Evolutionary conservation across 2,888 invertebrate genomes (phyloP), one percentile per base, ranked within the genome.

Genomic region (Xestia sexstrigata): DNA sequence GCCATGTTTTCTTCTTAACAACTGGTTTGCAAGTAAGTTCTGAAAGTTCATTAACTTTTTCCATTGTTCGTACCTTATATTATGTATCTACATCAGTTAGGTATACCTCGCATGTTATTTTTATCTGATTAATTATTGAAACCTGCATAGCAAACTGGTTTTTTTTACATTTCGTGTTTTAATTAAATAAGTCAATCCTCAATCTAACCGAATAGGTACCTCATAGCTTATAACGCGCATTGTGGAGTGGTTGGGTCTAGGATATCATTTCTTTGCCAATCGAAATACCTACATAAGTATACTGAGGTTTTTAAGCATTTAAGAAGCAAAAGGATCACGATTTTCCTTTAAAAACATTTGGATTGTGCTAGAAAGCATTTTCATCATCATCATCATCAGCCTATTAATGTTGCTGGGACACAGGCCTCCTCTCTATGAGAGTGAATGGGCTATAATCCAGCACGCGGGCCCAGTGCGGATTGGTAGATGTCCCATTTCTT

Each of bases 21-120:
- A 86, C 86, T 11, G 86, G 86, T 70, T 73, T 86, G 7, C 74
- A 83, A 45, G 86, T 86, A 79, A 84, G 84, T 85, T 76, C 69
- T 65, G 23, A 30, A n/a, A 58, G 74, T 58, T 79, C 58, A 67
- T 79, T 78, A 52, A 35, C 60, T 67, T 39, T 15, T 60, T 17
- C 0, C 5, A 47, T 47, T 39, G 60, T 55, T 58, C 20, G 73
- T 49, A 23, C 15, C 13, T 5, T n/a, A 42, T n/a, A 23, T 69
- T n/a, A 23, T 69, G 47, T 66, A 75, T 35, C 58, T 65, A 75
- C 45, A 69, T 45, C 65, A 70, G 69, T 80, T 52, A 35, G 39
- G 80, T 80, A 79, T 79, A 79, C 69, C 79, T 39, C 20, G n/a
- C 3, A 26, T 35, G 45, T 17, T 42, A 17, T 45, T 52, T 52